Conservation (phyloP, 2,797 vertebrate species). For the Arvicola amphibius region DNA sequence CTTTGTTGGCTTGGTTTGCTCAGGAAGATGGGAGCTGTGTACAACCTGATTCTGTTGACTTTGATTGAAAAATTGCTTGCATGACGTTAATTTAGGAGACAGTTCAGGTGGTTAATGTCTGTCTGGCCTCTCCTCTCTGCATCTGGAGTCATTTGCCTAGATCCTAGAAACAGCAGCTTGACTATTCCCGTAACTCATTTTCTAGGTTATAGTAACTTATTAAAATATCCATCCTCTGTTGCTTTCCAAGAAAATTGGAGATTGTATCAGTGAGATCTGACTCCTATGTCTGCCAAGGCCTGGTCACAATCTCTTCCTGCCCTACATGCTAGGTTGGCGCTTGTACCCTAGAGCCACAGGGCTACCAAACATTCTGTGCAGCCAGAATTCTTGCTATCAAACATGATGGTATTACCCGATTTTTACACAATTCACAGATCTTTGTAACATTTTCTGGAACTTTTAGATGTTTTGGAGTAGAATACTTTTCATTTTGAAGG, state of each 20-base stretch:
- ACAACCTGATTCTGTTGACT: slow-evolving; percentile 53
- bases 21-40: slow-evolving; percentile 69
- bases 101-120: slow-evolving; percentile 64
- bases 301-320: no score
- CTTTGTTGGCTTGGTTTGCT: slow-evolving; percentile 70
- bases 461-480: background rate
- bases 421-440: background rate
- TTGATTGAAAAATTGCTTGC: slow-evolving; percentile 73
- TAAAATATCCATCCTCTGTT: slow-evolving; percentile 12
- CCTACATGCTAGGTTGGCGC: background rate
- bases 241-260: slow-evolving; percentile 52
- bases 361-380: background rate
- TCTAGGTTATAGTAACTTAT: background rate
- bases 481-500: slow-evolving; percentile 27
- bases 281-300: background rate
- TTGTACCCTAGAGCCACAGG: background rate
- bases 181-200: slow-evolving; percentile 56
- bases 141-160: slow-evolving; percentile 42
- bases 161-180: slow-evolving; percentile 68
- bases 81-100: slow-evolving; percentile 59
- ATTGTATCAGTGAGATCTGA: background rate
- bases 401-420: background rate
- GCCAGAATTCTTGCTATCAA: background rate
- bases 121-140: slow-evolving; percentile 65
- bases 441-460: background rate